Conservation (phyloP, 2,113 vertebrate species). For the Rhabdornis inornatus region DNA sequence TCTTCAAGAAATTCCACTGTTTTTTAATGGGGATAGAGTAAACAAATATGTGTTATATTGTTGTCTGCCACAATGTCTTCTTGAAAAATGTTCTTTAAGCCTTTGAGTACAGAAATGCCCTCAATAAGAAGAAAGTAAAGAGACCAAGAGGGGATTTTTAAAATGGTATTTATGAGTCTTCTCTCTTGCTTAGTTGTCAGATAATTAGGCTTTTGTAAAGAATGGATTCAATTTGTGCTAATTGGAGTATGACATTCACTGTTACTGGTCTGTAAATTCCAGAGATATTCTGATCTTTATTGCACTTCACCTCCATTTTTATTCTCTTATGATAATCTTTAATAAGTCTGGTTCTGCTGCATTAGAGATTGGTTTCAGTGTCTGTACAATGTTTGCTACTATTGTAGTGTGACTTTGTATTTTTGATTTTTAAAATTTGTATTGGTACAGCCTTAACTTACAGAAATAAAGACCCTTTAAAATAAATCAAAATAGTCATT, state of each 20-base stretch:
- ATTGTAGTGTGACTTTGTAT: conserved; percentile 39
- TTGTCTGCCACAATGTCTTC: not conserved
- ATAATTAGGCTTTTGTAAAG: not conserved
- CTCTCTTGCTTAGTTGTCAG: not conserved
- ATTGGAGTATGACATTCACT: not conserved
- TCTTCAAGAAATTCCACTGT: not conserved
- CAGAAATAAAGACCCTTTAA: conserved; percentile 42
- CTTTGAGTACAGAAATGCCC: conserved; percentile 1
- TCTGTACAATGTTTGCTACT: conserved; percentile 46
- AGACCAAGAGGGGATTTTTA: not conserved
- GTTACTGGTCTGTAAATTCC: conserved; percentile 36
- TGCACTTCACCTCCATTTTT: conserved; percentile 45
- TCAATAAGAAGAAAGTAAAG: not conserved
- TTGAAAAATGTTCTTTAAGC: conserved; percentile 3
- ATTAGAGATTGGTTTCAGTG: conserved; percentile 38
- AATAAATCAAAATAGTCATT: conserved; percentile 35
- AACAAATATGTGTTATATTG: not conserved
- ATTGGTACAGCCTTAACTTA: conserved; percentile 58
- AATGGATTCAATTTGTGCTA: not conserved
- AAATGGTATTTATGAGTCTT: not conserved
- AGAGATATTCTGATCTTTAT: not conserved
- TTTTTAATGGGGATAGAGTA: not conserved
- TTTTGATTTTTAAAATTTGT: not conserved
- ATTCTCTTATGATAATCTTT: conserved; percentile 20
- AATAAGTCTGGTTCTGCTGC: conserved; percentile 57